Base-by-base conservation (phyloP, 2,797 vertebrate genomes). In the Babyrousa celebensis region DNA sequence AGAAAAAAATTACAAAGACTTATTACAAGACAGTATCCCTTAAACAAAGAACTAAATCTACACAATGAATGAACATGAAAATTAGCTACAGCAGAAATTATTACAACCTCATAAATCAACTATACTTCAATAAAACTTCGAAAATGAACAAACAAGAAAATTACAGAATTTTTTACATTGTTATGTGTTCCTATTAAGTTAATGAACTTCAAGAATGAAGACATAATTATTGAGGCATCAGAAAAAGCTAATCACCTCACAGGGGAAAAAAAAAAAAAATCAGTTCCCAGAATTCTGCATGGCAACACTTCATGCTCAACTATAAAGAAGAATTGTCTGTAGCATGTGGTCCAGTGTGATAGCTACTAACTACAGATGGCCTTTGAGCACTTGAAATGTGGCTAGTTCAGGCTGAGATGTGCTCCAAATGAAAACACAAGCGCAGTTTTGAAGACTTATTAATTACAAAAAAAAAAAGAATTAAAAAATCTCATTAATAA, bases 1-100 rank as follows among this genome's bases (percentile, higher is more conserved):
- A 96, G 80, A 65, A 52, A 92, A 78, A 9, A 58, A 65, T 78
- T 72, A 52, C 65, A 72, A 65, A 70, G 71, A 72, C 83, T 21
- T 18, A 29, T 52, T 68, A 75, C 16, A 32, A 68, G 71, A 77
- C 17, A 89, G 52, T 56, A 78, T 63, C 15, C 52, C 48, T 63
- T 23, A 77, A 91, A 56, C 40, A 1, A 48, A 79, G 32, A 78
- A 77, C 27, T 72, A 54, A 40, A 23, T 32, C n/a, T 20, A 65
- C 58, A 63, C 56, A 72, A 1, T 65, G 29, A 94, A 58, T 40
- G 20, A 40, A 54, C 11, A n/a, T 62, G 23, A 74, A 96, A 60
- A 79, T 65, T 60, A 52, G n/a, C 25, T 67, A 23, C 11, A 29
- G 58, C 43, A 48, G 43, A 48, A 48, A 48, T 48, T 7, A 48